Evolutionary conservation across 1,140 invertebrate genomes (phyloP), one percentile per base, ranked within the genome.

Genomic region (Dendrolimus kikuchii): DNA sequence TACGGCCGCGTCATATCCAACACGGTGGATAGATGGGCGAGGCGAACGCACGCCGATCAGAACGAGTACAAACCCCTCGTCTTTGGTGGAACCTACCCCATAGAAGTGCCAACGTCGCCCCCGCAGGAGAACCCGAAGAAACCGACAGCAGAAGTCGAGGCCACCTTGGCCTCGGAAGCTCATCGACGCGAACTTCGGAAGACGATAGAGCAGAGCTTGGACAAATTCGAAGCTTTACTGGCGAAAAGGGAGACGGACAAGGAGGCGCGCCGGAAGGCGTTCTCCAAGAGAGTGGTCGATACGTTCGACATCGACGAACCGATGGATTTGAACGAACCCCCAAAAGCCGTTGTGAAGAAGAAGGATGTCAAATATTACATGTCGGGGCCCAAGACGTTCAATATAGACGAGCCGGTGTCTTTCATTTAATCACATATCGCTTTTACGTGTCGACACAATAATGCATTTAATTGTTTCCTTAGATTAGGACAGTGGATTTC

Each of bases 81-180:
- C 42, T 95, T 95, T 71, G 93, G 93, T 50, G 94, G 94, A 40
- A 95, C 94, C 5, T 95, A 91, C 87, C 93, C 93, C 3, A 95
- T 95, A 46, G 94, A 95, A 72, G 86, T 89, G 61, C 93, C 93
- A 5, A 78, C 85, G 47, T 67, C 68, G 47, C 65, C 88, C 77
- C 38, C 78, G 66, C 71, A 74, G 50, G 55, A 60, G 38, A 52
- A 37, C 36, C 7, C 48, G 36, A 47, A 38, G 37, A 36, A 7
- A 36, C 46, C 46, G 1, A 6, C 7, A 3, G 23, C 23, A 7
- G 46, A 47, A 3, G 10, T 36, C 6, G 38, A 47, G 36, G 54
- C 48, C 8, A 50, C 53, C 5, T 23, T 55, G n/a, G 49, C 47
- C 10, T 41, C 40, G 23, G 46, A 53, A 10, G 53, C 57, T n/a